Conservation (phyloP, 2,113 vertebrate species). For the Rhinolophus ferrumequinum region DNA sequence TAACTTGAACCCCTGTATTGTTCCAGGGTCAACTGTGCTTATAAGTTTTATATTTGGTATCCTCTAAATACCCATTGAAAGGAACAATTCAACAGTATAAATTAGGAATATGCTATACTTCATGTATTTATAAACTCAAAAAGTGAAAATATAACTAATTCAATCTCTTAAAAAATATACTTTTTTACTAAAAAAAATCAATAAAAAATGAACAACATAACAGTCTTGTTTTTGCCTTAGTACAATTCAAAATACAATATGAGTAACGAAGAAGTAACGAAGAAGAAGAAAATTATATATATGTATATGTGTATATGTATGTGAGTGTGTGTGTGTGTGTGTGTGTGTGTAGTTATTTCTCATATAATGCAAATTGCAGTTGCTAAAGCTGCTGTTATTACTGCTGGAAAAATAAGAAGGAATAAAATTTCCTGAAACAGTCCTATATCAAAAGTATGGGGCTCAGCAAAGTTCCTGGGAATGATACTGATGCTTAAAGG, state of each 20-base stretch:
- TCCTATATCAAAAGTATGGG: neutral
- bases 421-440: conserved; percentile 21
- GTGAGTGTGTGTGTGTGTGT: neutral
- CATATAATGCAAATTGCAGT: conserved; percentile 42
- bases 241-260: conserved; percentile 40
- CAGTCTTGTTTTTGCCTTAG: conserved; percentile 6
- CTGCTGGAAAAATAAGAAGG: neutral
- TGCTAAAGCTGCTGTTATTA: conserved; percentile 28
- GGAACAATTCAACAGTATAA: neutral
- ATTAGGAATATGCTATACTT: conserved; percentile 1
- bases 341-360: conserved; percentile 14
- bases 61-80: neutral
- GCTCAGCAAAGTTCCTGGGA: neutral
- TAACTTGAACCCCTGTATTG: neutral
- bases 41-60: conserved; percentile 33
- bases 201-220: conserved; percentile 35
- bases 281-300: neutral
- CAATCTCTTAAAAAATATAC: conserved; percentile 20
- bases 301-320: neutral
- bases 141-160: conserved; percentile 1
- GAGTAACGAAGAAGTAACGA: neutral
- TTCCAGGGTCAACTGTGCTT: neutral
- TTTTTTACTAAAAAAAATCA: neutral
- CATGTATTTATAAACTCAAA: conserved; percentile 32
- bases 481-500: neutral